A percentile compares a stretch with the other conserved stretches of the same genome.
Evolutionary conservation across 2,113 vertebrate species (phyloP).

Genomic region (Ploceus nigricollis): DNA sequence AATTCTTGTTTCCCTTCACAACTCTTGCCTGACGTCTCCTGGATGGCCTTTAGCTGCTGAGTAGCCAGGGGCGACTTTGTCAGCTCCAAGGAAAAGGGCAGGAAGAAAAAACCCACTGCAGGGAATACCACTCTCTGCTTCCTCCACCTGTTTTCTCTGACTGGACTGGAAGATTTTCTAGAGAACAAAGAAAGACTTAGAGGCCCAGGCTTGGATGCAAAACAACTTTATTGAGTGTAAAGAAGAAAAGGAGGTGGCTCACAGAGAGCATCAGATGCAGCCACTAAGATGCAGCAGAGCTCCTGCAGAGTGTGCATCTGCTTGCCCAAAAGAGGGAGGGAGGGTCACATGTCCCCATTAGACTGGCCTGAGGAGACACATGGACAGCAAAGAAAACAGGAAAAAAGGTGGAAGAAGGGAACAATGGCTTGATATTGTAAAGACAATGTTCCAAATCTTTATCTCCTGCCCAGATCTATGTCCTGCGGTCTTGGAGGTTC

Average conservation of each 20-base stretch:
- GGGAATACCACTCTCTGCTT: neutral
- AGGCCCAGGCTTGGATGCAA: neutral
- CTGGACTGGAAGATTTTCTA: neutral
- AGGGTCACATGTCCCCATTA: neutral
- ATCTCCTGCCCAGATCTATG: accelerated
- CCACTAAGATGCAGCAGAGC: neutral
- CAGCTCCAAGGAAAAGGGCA: neutral
- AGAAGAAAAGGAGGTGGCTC: neutral
- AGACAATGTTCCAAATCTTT: neutral
- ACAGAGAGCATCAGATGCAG: neutral
- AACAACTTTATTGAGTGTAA: neutral
- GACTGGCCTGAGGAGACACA: neutral
- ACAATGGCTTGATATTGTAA: accelerated
- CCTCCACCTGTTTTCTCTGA: neutral
- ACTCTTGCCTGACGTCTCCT: neutral
- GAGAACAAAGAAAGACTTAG: neutral
- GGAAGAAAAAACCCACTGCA: neutral
- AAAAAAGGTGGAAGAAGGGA: neutral
- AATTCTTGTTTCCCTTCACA: neutral
- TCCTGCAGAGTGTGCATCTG: neutral
- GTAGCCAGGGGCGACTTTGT: neutral
- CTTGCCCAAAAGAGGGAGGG: neutral
- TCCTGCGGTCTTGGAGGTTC: neutral
- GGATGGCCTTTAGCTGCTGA: neutral
- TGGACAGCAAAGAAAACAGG: accelerated